Percentiles rank a stretch among this genome's conserved stretches.
Evolutionary conservation across 2,888 invertebrate species (phyloP).

Genomic region (Heliconius charithonia): DNA sequence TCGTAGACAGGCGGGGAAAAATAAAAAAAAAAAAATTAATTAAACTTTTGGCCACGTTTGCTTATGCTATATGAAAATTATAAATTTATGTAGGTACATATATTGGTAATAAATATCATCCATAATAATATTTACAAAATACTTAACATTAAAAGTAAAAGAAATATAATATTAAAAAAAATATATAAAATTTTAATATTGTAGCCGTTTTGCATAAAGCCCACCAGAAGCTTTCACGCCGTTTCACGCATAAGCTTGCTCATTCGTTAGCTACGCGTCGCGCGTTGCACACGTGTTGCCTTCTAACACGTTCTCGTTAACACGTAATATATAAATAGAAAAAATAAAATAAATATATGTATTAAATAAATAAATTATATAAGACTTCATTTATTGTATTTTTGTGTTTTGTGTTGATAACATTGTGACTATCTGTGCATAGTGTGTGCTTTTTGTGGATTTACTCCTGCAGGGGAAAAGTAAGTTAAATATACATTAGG

Average conservation of each 20-base stretch:
- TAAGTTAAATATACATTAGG: background rate
- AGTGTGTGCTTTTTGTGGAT: conserved; percentile 18
- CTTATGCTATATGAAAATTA: no score
- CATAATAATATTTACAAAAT: background rate
- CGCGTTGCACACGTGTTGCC: conserved; percentile 49
- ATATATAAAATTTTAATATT: background rate
- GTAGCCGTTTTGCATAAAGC: conserved; percentile 48
- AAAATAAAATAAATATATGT: background rate
- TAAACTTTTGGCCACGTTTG: no score
- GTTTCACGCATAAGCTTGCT: conserved; percentile 42
- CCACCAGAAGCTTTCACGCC: conserved; percentile 61
- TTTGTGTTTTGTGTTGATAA: conserved; percentile 11
- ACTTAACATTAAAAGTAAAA: background rate
- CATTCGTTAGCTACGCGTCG: conserved; percentile 47
- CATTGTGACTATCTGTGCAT: conserved; percentile 10
- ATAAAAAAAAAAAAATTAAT: no score
- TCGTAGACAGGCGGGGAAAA: no score
- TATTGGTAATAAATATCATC: background rate
- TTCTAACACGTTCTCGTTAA: background rate
- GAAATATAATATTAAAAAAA: background rate
- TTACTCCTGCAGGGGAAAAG: background rate
- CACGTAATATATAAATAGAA: background rate
- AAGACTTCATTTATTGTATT: background rate
- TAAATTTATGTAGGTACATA: no score
- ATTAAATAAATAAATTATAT: background rate